Evolutionary conservation across 2,797 vertebrate genomes (phyloP).

Genomic region (Pangasius macronema): DNA sequence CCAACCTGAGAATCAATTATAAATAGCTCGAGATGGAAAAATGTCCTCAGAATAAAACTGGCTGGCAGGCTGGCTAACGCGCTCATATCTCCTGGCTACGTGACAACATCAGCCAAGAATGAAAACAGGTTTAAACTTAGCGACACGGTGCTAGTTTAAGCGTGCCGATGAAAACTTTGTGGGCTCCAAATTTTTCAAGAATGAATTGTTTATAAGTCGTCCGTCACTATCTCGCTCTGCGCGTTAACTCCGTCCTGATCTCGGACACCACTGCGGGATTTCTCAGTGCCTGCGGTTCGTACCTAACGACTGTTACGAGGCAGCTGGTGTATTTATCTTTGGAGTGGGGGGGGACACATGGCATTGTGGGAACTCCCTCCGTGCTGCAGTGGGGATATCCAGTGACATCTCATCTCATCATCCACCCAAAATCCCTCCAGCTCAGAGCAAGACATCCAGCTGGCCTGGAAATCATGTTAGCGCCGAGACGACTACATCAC

Average conservation of each 20-base stretch:
- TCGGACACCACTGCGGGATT: background rate
- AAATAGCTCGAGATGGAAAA: background rate
- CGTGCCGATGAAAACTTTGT: background rate
- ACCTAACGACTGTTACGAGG: constrained; percentile 1
- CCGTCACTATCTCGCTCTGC: background rate
- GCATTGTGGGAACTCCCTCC: constrained; percentile 26
- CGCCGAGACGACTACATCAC: constrained; percentile 1
- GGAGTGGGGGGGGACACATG: background rate
- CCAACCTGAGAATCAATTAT: background rate
- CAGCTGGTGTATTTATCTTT: constrained; percentile 38
- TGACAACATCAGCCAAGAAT: background rate
- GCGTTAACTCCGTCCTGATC: background rate
- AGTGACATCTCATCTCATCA: constrained; percentile 21
- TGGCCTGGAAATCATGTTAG: constrained; percentile 31
- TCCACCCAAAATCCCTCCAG: background rate
- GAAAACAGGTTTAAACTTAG: background rate
- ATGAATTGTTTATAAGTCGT: background rate
- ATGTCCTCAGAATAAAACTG: background rate
- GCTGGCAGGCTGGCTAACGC: background rate
- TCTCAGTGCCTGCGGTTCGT: background rate
- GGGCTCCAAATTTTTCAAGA: background rate
- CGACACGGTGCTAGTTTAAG: background rate
- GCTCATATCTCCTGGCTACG: background rate
- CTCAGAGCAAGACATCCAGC: constrained; percentile 11
- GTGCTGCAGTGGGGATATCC: constrained; percentile 31